Base-by-base conservation (phyloP, 2,797 vertebrate genomes). In the Myiothlypis coronata region DNA sequence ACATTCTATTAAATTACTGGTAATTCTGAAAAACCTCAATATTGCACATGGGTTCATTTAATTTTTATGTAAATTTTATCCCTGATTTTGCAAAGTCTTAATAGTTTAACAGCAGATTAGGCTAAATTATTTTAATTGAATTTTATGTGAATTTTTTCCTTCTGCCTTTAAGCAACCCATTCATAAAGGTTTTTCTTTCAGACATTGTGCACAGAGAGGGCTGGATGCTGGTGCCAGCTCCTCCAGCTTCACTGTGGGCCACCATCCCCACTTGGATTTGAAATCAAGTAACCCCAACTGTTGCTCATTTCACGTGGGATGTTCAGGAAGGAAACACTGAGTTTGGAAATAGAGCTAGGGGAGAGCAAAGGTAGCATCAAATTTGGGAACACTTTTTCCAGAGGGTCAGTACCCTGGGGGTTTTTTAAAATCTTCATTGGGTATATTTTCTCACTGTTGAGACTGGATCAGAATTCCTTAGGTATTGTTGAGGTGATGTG, bases 21-120 rank as follows among this genome's bases (percentile, higher is more conserved):
- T 85, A 91, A 96, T 96, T 96, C 82, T 91, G 95, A 82, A 94
- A 86, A 89, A 85, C 74, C 70, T 95, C 56, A 56, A 53, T 92
- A 80, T 87, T 92, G 90, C 90, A 88, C 74, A 91, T 46, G 94
- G 93, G 94, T 86, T 95, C 83, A 68, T 91, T 97, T 96, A 93
- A 97, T 96, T 97, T 97, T 96, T 95, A 95, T 95, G 94, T 93
- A 97, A 97, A 97, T 97, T 94, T 34, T 92, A 83, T 90, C 52
- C 87, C 72, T 79, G 69, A 59, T 95, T 96, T 92, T 93, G 60
- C 6, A 67, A 94, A 95, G 85, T 59, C 83, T 95, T 96, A 96
- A 97, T 92, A 97, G 95, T 97, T 91, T 94, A 95, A 95, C 65
- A 90, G 85, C 89, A 94, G 92, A 94, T 96, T 93, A 96, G 75